Evolutionary conservation across 1,140 invertebrate genomes (phyloP).

Genomic region (Bilobella aurantiaca): DNA sequence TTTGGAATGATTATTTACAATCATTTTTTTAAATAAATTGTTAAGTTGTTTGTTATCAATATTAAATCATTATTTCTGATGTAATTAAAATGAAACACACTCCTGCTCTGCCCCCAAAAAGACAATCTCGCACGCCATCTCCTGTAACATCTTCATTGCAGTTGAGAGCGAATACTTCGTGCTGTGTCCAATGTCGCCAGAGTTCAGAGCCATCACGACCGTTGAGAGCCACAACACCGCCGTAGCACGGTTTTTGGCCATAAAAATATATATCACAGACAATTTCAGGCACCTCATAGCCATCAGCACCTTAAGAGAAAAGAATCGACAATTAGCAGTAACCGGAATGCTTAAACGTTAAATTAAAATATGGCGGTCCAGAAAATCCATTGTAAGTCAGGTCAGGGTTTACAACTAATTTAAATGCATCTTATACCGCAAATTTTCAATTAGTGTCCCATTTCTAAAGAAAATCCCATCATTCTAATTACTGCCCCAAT

Average conservation of each 20-base stretch:
- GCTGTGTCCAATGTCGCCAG: conserved; percentile 62
- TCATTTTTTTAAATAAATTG: no score
- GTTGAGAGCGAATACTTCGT: conserved; percentile 63
- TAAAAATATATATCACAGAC: conserved; percentile 58
- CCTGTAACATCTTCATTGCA: conserved; percentile 61
- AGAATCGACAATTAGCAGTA: neutral
- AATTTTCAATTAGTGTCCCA: no score
- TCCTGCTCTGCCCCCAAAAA: conserved; percentile 59
- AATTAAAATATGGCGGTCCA: no score
- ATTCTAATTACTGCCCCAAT: no score
- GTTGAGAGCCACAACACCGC: conserved; percentile 65
- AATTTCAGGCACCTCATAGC: conserved; percentile 42
- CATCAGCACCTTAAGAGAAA: conserved; percentile 42
- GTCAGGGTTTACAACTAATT: no score
- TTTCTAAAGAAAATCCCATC: no score
- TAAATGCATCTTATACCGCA: no score
- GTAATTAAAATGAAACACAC: no score
- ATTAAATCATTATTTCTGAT: no score
- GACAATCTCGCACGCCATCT: conserved; percentile 61
- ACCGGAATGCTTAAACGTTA: neutral
- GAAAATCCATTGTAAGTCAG: no score
- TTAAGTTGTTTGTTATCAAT: no score
- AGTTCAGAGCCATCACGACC: conserved; percentile 58
- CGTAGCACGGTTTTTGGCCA: conserved; percentile 55
- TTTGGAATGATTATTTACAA: no score